Evolutionary conservation across 1,140 invertebrate species (phyloP).

Genomic region (Reticulitermes speratus): DNA sequence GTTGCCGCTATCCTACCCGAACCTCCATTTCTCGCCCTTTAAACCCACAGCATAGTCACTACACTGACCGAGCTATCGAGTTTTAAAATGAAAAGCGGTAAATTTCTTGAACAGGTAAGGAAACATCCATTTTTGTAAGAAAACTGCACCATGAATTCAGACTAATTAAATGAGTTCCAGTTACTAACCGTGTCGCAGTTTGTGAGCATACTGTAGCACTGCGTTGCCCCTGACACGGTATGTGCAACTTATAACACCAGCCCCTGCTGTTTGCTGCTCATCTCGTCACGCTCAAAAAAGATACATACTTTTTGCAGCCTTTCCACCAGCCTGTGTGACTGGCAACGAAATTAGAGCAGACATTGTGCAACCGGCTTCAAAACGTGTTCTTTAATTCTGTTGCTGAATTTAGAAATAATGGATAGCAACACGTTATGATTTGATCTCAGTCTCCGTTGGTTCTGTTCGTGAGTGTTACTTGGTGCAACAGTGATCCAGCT

Average conservation of each 20-base stretch:
- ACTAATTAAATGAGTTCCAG: too few species aligned
- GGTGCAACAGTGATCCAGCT: background rate
- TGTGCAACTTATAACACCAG: slow-evolving; percentile 11
- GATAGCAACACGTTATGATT: background rate
- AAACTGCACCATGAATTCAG: too few species aligned
- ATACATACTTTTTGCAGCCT: background rate
- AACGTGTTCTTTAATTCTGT: slow-evolving; percentile 13
- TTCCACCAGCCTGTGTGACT: background rate
- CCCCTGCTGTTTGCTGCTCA: background rate
- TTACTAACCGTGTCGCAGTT: background rate
- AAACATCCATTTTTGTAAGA: too few species aligned
- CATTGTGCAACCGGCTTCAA: background rate
- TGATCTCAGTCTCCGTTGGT: background rate
- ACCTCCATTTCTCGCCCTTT: too few species aligned
- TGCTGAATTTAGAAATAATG: slow-evolving; percentile 19
- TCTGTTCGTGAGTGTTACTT: background rate
- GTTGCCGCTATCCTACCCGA: too few species aligned
- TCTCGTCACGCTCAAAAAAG: background rate
- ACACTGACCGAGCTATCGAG: too few species aligned
- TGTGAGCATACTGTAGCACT: background rate
- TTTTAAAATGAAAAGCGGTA: too few species aligned
- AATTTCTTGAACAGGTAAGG: too few species aligned
- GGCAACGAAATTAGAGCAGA: background rate
- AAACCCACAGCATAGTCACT: too few species aligned
- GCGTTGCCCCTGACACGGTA: background rate